These are phyloP conservation scores for Brienomyrus brachyistius DNA, from an alignment of 2,113 vertebrate species.

Conservation along the genomic window DNA sequence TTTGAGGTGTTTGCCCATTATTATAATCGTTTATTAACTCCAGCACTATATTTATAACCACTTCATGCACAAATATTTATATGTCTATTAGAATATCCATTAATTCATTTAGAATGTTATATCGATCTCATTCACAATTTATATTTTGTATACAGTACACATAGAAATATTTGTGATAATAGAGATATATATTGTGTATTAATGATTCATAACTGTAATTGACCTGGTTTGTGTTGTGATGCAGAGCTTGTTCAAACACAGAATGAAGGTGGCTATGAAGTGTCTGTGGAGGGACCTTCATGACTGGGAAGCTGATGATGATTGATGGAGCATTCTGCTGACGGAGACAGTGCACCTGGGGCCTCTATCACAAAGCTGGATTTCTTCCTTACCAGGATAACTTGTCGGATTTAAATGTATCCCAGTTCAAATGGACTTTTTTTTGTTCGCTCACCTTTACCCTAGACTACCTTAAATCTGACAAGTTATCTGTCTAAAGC, in stretches of 20 bases:
- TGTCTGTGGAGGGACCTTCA: background rate
- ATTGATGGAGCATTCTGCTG: background rate
- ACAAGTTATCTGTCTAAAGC: background rate
- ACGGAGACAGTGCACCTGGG: background rate
- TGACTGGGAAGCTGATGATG: background rate
- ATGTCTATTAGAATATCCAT: background rate
- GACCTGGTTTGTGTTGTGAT: background rate
- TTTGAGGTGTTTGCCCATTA: background rate
- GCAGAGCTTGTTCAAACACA: background rate
- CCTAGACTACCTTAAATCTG: background rate
- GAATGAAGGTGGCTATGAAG: background rate
- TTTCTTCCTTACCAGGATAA: background rate
- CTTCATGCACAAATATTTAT: background rate
- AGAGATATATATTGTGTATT: background rate
- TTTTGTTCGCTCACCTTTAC: background rate
- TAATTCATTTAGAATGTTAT: background rate
- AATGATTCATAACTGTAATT: background rate
- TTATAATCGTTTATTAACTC: background rate
- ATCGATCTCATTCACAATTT: background rate
- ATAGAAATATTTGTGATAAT: background rate
- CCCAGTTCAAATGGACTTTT: background rate
- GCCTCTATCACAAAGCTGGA: background rate
- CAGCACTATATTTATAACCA: background rate
- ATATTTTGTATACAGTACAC: background rate
- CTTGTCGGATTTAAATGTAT: background rate